Base-by-base conservation (phyloP, 1,140 invertebrate species). In the Drosophila ironensis region DNA sequence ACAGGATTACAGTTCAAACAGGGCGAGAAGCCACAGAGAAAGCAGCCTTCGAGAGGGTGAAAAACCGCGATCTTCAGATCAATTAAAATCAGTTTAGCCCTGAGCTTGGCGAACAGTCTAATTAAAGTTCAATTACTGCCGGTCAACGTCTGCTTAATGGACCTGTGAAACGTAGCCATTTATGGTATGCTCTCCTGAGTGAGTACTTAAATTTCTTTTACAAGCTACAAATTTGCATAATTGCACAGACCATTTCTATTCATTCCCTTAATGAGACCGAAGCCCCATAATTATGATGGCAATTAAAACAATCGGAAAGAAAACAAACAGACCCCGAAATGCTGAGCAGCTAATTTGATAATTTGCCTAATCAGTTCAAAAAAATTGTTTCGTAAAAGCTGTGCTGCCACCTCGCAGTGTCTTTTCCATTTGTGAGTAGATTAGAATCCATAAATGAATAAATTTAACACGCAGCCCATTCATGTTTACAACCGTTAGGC, bases 401-500 rank as follows among this genome's bases (percentile, higher is more conserved):
- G 50, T 22, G 30, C 14, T 24, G 24, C 20, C 12, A 16, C 4
- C n/a, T 40, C 24, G 28, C 9, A 51, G 12, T 25, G 17, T 38
- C 51, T 30, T 16, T 24, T 12, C 51, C 27, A 25, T 53, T 44
- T 22, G 12, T 74, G 17, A 48, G 53, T 42, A 42, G 72, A 82
- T 46, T 28, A 70, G 52, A 38, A 24, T 24, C 22, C 19, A 75
- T 72, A 51, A 25, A 66, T 82, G 73, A 77, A 82, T 82, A 82
- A 69, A 78, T 84, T 73, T 35, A 33, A 54, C 54, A 37, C 42
- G 24, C 46, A 47, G 50, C 30, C 33, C 46, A 76, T 54, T 82
- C 67, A 72, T 53, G 37, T 46, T 45, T 46, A 42, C 24, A 66
- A 84, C 77, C 78, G 77, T 82, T 82, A 84, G 68, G 46, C 28